These are phyloP conservation scores for Nesometra sesokonis DNA, from an alignment of 35 echinoderm and acorn worm genomes.

Conservation along the genomic window DNA sequence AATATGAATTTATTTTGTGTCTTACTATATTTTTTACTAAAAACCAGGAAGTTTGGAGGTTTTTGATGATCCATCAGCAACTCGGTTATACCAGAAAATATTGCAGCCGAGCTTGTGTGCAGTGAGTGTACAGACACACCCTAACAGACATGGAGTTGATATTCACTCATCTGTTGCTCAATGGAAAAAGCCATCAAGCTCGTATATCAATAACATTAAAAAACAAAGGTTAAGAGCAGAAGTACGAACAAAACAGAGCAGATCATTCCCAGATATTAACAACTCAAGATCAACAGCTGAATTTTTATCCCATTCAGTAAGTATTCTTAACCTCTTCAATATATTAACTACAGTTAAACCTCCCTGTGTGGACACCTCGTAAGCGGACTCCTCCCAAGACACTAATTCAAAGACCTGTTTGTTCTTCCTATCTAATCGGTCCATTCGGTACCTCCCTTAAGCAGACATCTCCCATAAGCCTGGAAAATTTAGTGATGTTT, in stretches of 20 bases:
- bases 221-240: neutral
- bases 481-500: too few species aligned
- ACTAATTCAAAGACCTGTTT: too few species aligned
- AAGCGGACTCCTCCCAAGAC: too few species aligned
- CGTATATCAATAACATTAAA: neutral
- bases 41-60: neutral
- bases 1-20: too few species aligned
- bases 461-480: too few species aligned
- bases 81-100: neutral
- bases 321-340: too few species aligned
- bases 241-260: neutral
- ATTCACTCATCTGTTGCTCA: neutral
- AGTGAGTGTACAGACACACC: neutral
- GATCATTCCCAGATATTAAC: neutral
- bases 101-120: neutral
- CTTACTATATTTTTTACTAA: too few species aligned
- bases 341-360: too few species aligned
- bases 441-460: too few species aligned
- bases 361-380: too few species aligned
- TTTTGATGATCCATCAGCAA: neutral
- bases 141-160: neutral
- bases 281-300: neutral
- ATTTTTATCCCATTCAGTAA: neutral
- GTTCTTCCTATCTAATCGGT: too few species aligned
- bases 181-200: neutral